These are phyloP conservation scores for Drosophila austrosaltans DNA, from an alignment of 2,888 invertebrate species.

Conservation along the genomic window DNA sequence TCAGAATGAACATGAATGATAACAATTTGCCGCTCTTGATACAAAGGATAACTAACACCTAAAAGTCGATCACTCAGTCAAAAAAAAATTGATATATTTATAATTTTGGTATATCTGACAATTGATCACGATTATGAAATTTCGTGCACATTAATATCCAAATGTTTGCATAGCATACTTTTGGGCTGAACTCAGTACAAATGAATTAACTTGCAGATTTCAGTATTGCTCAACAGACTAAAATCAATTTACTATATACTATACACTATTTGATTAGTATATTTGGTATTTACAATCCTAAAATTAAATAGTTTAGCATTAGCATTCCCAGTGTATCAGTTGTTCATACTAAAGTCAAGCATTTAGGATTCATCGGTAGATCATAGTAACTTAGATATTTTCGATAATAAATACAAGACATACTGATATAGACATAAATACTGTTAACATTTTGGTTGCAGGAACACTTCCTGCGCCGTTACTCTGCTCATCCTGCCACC, in stretches of 20 bases:
- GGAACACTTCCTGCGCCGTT: background rate
- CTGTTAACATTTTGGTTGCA: background rate
- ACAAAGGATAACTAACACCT: slow-evolving; percentile 7
- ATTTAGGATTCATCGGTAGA: background rate
- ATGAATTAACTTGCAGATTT: too few relatives aligned
- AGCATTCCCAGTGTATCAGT: background rate
- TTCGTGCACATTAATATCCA: background rate
- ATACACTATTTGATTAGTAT: too few relatives aligned
- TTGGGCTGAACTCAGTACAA: background rate
- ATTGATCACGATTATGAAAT: background rate
- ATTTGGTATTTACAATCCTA: too few relatives aligned
- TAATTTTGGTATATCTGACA: background rate
- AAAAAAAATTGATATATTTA: background rate
- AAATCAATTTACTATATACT: too few relatives aligned
- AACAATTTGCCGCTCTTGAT: slow-evolving; percentile 19
- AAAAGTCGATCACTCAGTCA: background rate
- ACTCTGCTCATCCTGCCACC: slow-evolving; percentile 84
- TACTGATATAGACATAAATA: slow-evolving; percentile 10
- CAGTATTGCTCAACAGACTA: too few relatives aligned
- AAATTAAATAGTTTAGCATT: too few relatives aligned
- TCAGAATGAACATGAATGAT: background rate
- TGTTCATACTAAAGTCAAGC: background rate
- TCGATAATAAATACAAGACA: background rate
- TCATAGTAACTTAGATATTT: background rate
- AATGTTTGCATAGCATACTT: background rate